phyloP scores from a whole-genome alignment of 2,888 invertebrate species.

The Aphidoletes aphidimyza region DNA sequence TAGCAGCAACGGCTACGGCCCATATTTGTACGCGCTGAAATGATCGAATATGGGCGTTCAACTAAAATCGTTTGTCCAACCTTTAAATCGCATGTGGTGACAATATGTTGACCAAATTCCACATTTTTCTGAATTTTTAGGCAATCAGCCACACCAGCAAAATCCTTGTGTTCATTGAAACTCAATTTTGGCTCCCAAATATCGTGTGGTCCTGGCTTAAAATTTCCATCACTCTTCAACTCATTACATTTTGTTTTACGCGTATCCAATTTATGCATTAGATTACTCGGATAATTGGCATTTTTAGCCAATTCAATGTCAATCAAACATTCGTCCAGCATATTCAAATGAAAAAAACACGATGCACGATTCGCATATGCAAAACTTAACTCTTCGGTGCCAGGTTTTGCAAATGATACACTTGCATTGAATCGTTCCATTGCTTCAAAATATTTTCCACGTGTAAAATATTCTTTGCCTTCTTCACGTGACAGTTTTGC shows the following conservation, averaged over 20 bases:
- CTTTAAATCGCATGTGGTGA: not conserved
- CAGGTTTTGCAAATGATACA: not conserved
- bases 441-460: not conserved
- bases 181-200: not conserved
- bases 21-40: not conserved
- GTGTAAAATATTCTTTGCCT: not conserved
- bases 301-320: not conserved
- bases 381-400: not conserved
- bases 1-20: not conserved
- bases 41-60: not conserved
- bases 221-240: not conserved
- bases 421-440: not conserved
- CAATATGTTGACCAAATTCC: slow-evolving; percentile 17
- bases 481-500: not conserved
- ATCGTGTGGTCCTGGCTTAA: not conserved
- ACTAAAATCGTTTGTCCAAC: slow-evolving; percentile 34
- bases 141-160: not conserved
- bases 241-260: not conserved
- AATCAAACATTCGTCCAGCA: not conserved
- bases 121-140: not conserved
- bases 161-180: not conserved
- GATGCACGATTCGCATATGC: not conserved
- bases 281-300: not conserved
- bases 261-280: not conserved
- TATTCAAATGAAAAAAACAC: not conserved